Evolutionary conservation across 2,888 invertebrate genomes (phyloP), one percentile per base, ranked within the genome.

Genomic region (Marronus borbonicus): DNA sequence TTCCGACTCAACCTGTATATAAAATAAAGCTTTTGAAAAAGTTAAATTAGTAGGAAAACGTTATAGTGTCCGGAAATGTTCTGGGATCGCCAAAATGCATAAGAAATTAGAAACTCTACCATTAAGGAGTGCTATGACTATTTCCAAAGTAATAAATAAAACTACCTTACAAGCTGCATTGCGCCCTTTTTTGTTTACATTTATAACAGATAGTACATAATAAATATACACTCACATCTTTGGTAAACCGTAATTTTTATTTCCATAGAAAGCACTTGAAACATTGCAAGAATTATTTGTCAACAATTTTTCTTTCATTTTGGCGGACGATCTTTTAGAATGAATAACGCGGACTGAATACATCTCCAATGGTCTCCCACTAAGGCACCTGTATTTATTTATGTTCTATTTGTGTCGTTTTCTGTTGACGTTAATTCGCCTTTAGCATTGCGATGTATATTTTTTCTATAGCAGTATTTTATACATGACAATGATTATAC

Each of bases 391-490:
- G 44, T 66, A 66, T 64, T 64, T 64, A 20, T 44, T 44, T 44
- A 39, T 66, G 66, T 44, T 44, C 66, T 66, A 66, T 66, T 66
- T 66, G 20, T 66, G 20, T 44, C 44, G 44, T 20, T 66, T 44
- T 66, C 7, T 66, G 66, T 44, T 66, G 66, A 44, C 66, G 66
- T 44, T 66, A 44, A 66, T 44, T 66, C 44, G 20, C 44, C 14
- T 20, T 17, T n/a, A 44, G 10, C 44, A 55, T 17, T 4, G 17
- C 14, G 55, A 55, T 55, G n/a, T 17, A 55, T 36, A 36, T 36
- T 36, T 5, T 36, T 36, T 36, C 31, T 36, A 36, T 5, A 4
- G 31, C 31, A 5, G 4, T 36, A 36, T 36, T 1, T 36, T 36
- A 36, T 36, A 36, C 31, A 36, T 0, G 31, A 3, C 5, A 36